Base-by-base conservation (phyloP, 1,140 invertebrate species). In the Episyrphus balteatus region DNA sequence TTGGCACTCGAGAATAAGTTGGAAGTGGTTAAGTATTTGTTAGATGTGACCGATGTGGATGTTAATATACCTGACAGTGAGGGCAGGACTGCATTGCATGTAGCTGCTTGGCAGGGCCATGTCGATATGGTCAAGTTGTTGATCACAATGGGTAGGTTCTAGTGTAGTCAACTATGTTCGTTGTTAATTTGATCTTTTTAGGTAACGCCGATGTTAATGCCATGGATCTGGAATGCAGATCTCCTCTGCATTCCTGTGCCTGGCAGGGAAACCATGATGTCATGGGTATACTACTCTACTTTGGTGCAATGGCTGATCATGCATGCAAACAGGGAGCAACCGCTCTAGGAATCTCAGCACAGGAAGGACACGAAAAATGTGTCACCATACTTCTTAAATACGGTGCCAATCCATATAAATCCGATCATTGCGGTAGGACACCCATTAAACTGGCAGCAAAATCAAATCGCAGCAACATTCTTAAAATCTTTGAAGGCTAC, bases 301-400 rank as follows among this genome's bases (percentile, higher is more conserved):
- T 81, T 53, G 82, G 84, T 6, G 86, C 91, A 1, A 71, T 76
- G 48, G 86, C 91, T 13, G 84, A 94, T 71, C 89, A 94, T 60
- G 86, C 88, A 9, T 96, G 92, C 63, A 92, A 92, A 65, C 86
- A 90, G 73, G 92, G 92, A 31, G 92, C 92, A 32, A 96, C 92
- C 41, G 89, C 92, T 33, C 70, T 97, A 47, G 83, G 83, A 48
- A 88, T 88, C 43, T 84, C 85, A 1, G 83, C 84, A 2, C 85
- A 87, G 66, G 84, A 96, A 70, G 92, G 92, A 1, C 92, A 97
- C 62, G 87, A 92, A 55, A 85, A 88, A 45, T 93, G 92, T 56
- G 92, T 95, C 0, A 70, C 84, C 46, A 82, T 86, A 45, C 70
- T 97, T 31, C 69, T 96, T 5, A 83, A 89, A 59, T 87, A 87